phyloP scores from a whole-genome alignment of 2,888 invertebrate genomes.

The Pheosia tremula region DNA sequence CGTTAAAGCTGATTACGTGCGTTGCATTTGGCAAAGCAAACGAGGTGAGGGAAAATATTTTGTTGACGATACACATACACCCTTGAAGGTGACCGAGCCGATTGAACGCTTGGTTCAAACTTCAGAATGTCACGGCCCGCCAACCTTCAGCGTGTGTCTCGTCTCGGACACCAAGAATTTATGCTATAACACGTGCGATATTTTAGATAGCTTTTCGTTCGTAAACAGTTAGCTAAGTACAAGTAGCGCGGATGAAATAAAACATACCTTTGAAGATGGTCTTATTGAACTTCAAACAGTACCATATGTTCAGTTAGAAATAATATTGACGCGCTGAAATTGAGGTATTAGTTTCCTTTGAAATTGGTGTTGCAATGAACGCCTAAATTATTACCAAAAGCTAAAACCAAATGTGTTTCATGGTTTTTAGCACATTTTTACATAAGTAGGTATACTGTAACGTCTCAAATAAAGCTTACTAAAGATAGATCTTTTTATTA shows the following conservation, averaged over 20 bases:
- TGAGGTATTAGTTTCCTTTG: conserved; percentile 24
- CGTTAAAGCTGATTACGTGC: neutral
- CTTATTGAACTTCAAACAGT: conserved; percentile 25
- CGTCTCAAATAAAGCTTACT: no score
- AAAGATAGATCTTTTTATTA: no score
- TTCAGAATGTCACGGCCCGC: conserved; percentile 64
- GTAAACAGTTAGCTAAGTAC: conserved; percentile 11
- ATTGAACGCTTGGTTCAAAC: conserved; percentile 42
- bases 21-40: conserved; percentile 14
- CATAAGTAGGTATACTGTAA: no score
- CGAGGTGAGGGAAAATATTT: conserved; percentile 17
- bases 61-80: conserved; percentile 20
- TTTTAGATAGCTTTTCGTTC: conserved; percentile 8
- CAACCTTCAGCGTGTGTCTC: conserved; percentile 36
- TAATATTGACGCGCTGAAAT: conserved; percentile 35
- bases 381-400: conserved; percentile 4
- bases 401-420: neutral
- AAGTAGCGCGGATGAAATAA: conserved; percentile 15
- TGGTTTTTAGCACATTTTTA: no score
- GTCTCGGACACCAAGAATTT: conserved; percentile 18
- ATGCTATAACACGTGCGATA: conserved; percentile 14
- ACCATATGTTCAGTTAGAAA: conserved; percentile 27
- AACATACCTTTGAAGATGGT: conserved; percentile 28
- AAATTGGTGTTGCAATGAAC: conserved; percentile 13
- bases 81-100: conserved; percentile 43